Conservation (phyloP, 1,140 invertebrate species). For the Leptinotarsa texana region DNA sequence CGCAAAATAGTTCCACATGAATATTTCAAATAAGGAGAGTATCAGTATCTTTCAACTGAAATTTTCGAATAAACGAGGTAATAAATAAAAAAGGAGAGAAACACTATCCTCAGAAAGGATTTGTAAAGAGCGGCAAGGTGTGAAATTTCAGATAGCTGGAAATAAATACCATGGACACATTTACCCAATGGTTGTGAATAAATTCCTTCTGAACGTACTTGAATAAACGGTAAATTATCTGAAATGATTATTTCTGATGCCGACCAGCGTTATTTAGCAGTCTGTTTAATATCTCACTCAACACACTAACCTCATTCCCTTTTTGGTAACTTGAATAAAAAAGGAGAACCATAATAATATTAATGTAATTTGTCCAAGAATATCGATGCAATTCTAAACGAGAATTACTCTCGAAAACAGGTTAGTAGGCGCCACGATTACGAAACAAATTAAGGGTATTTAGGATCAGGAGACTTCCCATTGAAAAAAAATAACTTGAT, state of each 20-base stretch:
- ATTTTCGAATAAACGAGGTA: too few species aligned
- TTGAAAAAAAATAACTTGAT: neutral
- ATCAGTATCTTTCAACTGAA: too few species aligned
- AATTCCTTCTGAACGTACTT: too few species aligned
- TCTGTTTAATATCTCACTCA: constrained; percentile 3
- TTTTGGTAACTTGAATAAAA: constrained; percentile 8
- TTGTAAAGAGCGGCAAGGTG: too few species aligned
- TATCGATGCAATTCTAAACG: constrained; percentile 8
- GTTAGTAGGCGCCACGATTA: constrained; percentile 7
- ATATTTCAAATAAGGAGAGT: too few species aligned
- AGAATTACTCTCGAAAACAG: neutral
- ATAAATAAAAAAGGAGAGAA: too few species aligned
- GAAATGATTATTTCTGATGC: neutral
- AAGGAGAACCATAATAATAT: constrained; percentile 5
- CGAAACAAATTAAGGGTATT: neutral
- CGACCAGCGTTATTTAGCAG: neutral
- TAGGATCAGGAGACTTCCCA: neutral
- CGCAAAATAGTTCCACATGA: too few species aligned
- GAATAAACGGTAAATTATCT: neutral
- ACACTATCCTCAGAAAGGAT: too few species aligned
- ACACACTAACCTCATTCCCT: constrained; percentile 5
- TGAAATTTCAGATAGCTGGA: too few species aligned
- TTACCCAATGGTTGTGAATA: too few species aligned
- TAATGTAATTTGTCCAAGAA: constrained; percentile 6
- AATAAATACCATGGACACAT: too few species aligned